Evolutionary conservation across 2,113 vertebrate genomes (phyloP), one percentile per base, ranked within the genome.

Genomic region (Talpa occidentalis): DNA sequence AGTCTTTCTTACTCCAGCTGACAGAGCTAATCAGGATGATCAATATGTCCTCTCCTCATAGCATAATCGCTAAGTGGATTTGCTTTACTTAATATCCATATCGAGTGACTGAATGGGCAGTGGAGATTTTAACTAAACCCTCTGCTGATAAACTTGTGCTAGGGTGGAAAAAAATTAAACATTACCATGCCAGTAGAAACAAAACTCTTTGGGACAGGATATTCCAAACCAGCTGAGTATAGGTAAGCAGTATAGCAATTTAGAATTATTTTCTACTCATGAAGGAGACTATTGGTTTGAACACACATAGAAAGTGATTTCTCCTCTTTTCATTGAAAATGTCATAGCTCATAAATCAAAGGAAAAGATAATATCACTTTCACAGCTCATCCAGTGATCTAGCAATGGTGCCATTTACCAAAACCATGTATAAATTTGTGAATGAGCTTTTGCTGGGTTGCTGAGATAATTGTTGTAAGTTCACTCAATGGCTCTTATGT

Each of bases 71-170:
- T 95, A 88, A 96, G 62, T 98, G 78, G 74, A 92, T 97, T 97
- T 97, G 60, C 93, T 94, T 95, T 94, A 67, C 93, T 96, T 66
- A 94, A 95, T 95, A 92, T 84, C 94, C 91, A 37, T 52, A 37
- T 49, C 54, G 91, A 94, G 35, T 91, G 74, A 26, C 91, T 94
- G 40, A 86, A 14, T 86, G 90, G 56, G 44, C 81, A 73, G 40
- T 87, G 49, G 83, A 78, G 81, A 52, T 81, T 81, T 91, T 87
- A 87, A 94, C 54, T 35, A 82, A 90, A 74, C 47, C 47, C 4
- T 24, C 24, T 78, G 26, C n/a, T 81, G 74, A 60, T 85, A 88
- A 94, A 96, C 42, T 35, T 93, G 22, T 84, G 74, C 42, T 16
- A 17, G 14, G 40, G 26, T 60, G 30, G 90, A 66, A 92, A 56